Evolutionary conservation across 2,888 invertebrate genomes (phyloP).

Genomic region (Ornithoptera priamus): DNA sequence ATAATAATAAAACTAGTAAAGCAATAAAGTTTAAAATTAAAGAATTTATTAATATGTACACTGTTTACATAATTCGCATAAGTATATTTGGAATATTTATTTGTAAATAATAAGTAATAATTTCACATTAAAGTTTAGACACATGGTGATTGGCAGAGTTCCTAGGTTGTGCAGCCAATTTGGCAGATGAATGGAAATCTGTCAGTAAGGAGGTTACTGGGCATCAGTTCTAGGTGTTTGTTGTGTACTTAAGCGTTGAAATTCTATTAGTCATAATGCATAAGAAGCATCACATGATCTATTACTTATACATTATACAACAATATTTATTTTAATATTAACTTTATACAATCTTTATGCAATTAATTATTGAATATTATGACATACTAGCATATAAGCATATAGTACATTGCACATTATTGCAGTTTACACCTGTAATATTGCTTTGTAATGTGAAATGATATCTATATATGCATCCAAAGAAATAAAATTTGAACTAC

Average conservation of each 20-base stretch:
- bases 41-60: too few relatives aligned
- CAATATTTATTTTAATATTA: neutral
- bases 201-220: neutral
- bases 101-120: neutral
- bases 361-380: too few relatives aligned
- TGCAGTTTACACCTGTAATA: too few relatives aligned
- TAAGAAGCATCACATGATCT: neutral
- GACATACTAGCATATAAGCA: too few relatives aligned
- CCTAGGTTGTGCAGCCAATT: neutral
- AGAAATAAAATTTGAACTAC: too few relatives aligned
- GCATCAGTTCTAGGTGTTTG: neutral
- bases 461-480: too few relatives aligned
- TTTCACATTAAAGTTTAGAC: neutral
- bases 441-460: too few relatives aligned
- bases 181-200: neutral
- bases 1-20: too few relatives aligned
- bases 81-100: conserved; percentile 12
- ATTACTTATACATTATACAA: neutral
- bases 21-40: too few relatives aligned
- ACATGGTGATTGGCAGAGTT: neutral
- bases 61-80: too few relatives aligned
- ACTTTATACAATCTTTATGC: too few relatives aligned
- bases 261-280: neutral
- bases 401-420: too few relatives aligned
- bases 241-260: neutral